Evolutionary conservation across 1,140 invertebrate species (phyloP), one percentile per base, ranked within the genome.

Genomic region (Drosophila quadrilineata): DNA sequence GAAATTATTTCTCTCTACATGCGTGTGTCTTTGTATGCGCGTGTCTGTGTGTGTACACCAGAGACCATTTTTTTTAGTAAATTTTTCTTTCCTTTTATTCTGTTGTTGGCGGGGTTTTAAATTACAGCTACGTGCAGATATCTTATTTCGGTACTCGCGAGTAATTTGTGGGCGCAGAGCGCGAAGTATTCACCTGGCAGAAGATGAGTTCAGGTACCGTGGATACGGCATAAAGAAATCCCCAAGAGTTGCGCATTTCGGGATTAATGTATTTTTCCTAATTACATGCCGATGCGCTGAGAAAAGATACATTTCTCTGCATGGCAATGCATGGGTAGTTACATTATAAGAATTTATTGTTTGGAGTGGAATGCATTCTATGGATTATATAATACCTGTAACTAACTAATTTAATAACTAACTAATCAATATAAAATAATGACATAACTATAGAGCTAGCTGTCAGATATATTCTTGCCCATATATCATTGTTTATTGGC

Each of bases 81-180:
- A n/a, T 57, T 50, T 62, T 71, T 68, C 41, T 36, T 62, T 57
- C 35, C 26, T 52, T 29, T 46, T 59, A 40, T 29, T 57, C 17
- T 52, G 58, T 45, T 35, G 33, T 57, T 54, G 64, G 73, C 57
- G 57, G 60, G 53, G 79, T 84, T 85, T 84, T 84, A 85, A 85
- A 84, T 84, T 85, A 85, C 79, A 84, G 58, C 66, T 79, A 84
- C 79, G 75, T 85, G 79, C 80, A 85, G 80, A 85, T 85, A 85
- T 85, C 79, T 85, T 85, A 85, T 85, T 85, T 85, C 80, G 67
- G 62, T 45, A 66, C 40, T 58, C 22, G 9, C 33, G 59, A 68
- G 74, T 57, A 85, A 74, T 84, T 85, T 77, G 64, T 75, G 75
- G 75, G 75, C 75, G 75, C 67, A 56, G 50, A 48, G 12, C 28